Evolutionary conservation across 2,113 vertebrate species (phyloP).

Genomic region (Oreochromis spilurus): DNA sequence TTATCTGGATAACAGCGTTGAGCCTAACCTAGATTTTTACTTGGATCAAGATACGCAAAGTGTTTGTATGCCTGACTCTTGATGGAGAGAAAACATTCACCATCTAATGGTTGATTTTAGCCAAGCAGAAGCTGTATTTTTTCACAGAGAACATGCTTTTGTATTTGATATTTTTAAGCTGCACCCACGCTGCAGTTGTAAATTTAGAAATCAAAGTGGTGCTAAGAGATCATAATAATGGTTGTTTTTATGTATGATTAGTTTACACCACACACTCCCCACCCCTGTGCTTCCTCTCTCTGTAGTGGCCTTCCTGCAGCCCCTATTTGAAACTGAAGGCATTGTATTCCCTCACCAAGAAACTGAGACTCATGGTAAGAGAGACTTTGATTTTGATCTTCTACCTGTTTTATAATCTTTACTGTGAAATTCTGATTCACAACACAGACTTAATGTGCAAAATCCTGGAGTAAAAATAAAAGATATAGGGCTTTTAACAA

Average conservation of each 20-base stretch:
- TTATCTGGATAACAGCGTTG: background rate
- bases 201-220: slow-evolving; percentile 16
- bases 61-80: background rate
- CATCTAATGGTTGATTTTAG: background rate
- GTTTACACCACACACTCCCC: slow-evolving; percentile 62
- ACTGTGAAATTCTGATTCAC: slow-evolving; percentile 34
- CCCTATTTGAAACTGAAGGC: slow-evolving; percentile 74
- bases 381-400: slow-evolving; percentile 67
- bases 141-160: background rate
- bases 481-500: background rate
- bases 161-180: background rate
- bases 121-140: background rate
- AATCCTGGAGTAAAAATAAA: background rate
- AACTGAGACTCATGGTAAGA: slow-evolving; percentile 75
- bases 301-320: slow-evolving; percentile 76
- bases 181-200: slow-evolving; percentile 1
- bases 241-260: slow-evolving; percentile 64
- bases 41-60: background rate
- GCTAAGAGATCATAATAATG: slow-evolving; percentile 42
- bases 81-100: background rate
- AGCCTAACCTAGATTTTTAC: background rate
- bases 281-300: slow-evolving; percentile 73
- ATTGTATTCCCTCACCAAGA: slow-evolving; percentile 74
- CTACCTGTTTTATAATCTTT: slow-evolving; percentile 40
- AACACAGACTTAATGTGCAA: background rate